Conservation (phyloP, 2,888 invertebrate species). For the Lasioglossum vierecki region DNA sequence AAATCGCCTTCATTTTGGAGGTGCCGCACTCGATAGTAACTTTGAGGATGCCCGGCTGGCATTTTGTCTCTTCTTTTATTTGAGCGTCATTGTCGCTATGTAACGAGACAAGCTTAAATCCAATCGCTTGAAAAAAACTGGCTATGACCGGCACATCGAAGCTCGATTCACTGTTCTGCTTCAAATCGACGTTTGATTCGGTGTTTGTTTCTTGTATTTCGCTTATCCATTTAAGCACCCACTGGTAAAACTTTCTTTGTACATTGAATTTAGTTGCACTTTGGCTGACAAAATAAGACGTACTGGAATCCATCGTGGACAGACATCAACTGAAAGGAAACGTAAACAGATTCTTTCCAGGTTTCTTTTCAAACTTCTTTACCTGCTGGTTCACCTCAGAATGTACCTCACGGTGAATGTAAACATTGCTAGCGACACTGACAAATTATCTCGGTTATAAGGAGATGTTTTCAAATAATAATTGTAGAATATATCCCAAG, state of each 20-base stretch:
- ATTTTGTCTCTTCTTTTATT: background rate
- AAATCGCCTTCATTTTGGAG: conserved; percentile 77
- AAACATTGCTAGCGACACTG: background rate
- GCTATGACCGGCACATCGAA: conserved; percentile 76
- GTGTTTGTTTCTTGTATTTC: conserved; percentile 16
- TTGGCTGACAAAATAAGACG: conserved; percentile 20
- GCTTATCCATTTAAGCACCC: conserved; percentile 75
- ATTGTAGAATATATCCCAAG: too few relatives aligned
- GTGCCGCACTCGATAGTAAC: conserved; percentile 77
- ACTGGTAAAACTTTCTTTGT: conserved; percentile 73
- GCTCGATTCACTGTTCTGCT: conserved; percentile 19
- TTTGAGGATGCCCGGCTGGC: conserved; percentile 43
- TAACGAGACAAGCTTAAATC: conserved; percentile 77
- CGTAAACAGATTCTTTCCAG: background rate
- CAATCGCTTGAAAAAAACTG: conserved; percentile 76
- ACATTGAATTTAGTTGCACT: conserved; percentile 39
- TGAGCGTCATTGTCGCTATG: conserved; percentile 60
- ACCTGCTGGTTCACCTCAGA: background rate
- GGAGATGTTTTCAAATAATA: too few relatives aligned
- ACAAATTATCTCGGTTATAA: too few relatives aligned
- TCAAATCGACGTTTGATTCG: conserved; percentile 59
- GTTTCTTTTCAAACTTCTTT: conserved; percentile 39
- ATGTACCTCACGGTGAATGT: background rate
- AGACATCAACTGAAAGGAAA: conserved; percentile 20
- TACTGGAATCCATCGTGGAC: conserved; percentile 39